Evolutionary conservation across 2,888 invertebrate genomes (phyloP).

Genomic region (Biston stratarius): DNA sequence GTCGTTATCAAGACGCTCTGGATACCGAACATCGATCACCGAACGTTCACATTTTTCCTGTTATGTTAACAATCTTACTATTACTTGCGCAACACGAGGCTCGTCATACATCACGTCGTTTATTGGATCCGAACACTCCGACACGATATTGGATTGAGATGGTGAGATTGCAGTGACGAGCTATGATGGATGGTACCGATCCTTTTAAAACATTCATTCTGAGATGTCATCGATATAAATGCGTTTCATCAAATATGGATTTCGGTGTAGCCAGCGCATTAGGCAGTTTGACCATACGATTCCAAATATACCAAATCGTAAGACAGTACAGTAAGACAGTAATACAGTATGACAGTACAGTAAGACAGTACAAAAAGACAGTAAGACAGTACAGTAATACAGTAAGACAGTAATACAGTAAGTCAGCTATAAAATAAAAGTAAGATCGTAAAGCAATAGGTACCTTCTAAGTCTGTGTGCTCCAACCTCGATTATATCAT

Average conservation of each 20-base stretch:
- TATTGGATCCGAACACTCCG: slow-evolving; percentile 53
- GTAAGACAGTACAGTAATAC: too few relatives aligned
- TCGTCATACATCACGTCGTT: slow-evolving; percentile 36
- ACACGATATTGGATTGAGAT: slow-evolving; percentile 62
- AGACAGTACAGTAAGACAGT: too few relatives aligned
- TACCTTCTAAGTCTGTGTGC: too few relatives aligned
- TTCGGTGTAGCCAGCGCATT: not conserved
- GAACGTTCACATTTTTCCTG: slow-evolving; percentile 19
- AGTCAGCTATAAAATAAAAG: too few relatives aligned
- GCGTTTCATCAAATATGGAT: slow-evolving; percentile 12
- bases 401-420: too few relatives aligned
- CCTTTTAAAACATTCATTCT: slow-evolving; percentile 54
- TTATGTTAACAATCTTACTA: slow-evolving; percentile 29
- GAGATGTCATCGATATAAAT: slow-evolving; percentile 37
- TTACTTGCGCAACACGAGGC: slow-evolving; percentile 23
- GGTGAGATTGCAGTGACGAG: slow-evolving; percentile 62
- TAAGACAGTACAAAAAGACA: too few relatives aligned
- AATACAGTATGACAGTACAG: too few relatives aligned
- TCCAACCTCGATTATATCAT: too few relatives aligned
- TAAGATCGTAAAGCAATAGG: too few relatives aligned
- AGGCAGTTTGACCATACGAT: not conserved
- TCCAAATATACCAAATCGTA: too few relatives aligned
- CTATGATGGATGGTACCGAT: slow-evolving; percentile 62
- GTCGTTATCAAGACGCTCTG: not conserved
- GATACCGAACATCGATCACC: slow-evolving; percentile 17